A percentile compares a stretch with the other conserved stretches of the same genome.
These are phyloP conservation scores for Xanthorhoe designata DNA, from an alignment of 2,888 invertebrate species.

Conservation along the genomic window DNA sequence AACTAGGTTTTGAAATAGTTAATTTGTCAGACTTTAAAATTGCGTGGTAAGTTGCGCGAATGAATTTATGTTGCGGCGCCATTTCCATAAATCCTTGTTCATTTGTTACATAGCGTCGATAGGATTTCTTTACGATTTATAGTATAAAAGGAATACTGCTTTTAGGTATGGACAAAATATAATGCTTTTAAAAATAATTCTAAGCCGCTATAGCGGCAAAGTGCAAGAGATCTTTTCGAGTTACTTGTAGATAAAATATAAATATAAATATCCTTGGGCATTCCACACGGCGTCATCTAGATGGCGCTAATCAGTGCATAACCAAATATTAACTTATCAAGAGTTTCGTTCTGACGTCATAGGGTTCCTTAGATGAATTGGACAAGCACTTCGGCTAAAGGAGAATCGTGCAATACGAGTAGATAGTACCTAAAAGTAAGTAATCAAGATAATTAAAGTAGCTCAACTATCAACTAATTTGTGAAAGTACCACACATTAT, in stretches of 20 bases:
- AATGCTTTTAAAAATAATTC: neutral
- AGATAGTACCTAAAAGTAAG: neutral
- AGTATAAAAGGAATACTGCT: neutral
- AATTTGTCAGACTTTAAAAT: slow-evolving; percentile 28
- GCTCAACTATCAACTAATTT: neutral
- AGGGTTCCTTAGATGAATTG: no score
- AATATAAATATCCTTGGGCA: no score
- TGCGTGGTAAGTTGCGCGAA: slow-evolving; percentile 14
- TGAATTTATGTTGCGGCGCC: slow-evolving; percentile 13
- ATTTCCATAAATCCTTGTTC: neutral
- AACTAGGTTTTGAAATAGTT: slow-evolving; percentile 30
- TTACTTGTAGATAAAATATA: no score
- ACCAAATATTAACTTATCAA: no score
- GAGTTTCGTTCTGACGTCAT: no score
- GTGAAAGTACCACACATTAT: neutral
- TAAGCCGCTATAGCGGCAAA: no score
- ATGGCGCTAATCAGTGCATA: no score
- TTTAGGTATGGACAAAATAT: neutral
- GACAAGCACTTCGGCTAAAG: no score
- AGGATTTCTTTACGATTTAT: neutral
- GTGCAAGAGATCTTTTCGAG: no score
- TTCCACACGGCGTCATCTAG: no score
- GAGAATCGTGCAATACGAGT: no score
- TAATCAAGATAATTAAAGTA: neutral
- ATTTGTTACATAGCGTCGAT: neutral